These are phyloP conservation scores for Orientallactaga bullata DNA, from an alignment of 2,113 vertebrate species.

Conservation along the genomic window DNA sequence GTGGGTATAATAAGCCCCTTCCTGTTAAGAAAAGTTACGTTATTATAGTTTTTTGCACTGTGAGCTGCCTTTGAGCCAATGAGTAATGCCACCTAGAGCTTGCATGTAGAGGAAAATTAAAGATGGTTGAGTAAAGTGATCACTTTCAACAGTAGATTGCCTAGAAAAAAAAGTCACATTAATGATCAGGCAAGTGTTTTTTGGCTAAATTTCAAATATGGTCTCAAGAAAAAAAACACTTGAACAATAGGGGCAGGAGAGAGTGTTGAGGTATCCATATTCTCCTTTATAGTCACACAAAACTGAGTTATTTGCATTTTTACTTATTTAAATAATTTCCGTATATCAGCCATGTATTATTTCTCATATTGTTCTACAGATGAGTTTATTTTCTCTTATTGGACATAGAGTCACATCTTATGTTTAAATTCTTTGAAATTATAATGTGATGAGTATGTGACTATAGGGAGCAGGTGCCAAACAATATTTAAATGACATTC, in stretches of 20 bases:
- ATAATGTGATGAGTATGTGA: slow-evolving; percentile 80
- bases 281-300: neutral
- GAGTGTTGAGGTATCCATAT: neutral
- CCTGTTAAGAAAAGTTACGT: slow-evolving; percentile 23
- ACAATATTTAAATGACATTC: slow-evolving; percentile 88
- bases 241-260: slow-evolving; percentile 2
- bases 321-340: slow-evolving; percentile 68
- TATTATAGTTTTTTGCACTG: neutral
- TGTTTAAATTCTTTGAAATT: slow-evolving; percentile 80
- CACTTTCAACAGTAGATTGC: neutral
- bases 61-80: neutral
- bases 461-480: slow-evolving; percentile 88
- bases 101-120: neutral
- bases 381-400: slow-evolving; percentile 64
- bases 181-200: slow-evolving; percentile 33
- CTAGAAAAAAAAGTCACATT: neutral
- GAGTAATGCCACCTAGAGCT: slow-evolving; percentile 52
- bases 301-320: neutral
- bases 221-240: slow-evolving; percentile 50
- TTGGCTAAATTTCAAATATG: slow-evolving; percentile 31
- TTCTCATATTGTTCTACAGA: slow-evolving; percentile 52
- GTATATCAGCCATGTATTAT: neutral
- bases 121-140: neutral
- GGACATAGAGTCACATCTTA: slow-evolving; percentile 69
- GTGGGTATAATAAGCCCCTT: neutral